Evolutionary conservation across 2,888 invertebrate genomes (phyloP), one percentile per base, ranked within the genome.

Genomic region (Aethes cnicana): DNA sequence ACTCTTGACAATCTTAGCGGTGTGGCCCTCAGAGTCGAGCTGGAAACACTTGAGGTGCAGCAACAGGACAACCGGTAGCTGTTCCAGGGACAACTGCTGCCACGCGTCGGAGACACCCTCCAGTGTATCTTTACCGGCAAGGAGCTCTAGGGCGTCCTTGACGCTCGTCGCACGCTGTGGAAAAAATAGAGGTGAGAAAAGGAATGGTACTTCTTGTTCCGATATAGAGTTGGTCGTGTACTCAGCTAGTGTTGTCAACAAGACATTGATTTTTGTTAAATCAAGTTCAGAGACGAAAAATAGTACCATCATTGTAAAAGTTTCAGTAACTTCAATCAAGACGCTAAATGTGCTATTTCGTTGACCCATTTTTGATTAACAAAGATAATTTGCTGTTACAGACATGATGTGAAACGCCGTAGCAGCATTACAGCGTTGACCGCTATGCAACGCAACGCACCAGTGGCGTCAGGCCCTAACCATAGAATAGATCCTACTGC

Each of bases 21-120:
- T 96, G 77, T 96, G 95, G 11, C 96, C 97, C 58, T 97, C 96
- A 2, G 93, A 90, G 69, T 95, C 94, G 64, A 96, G 95, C 76
- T 98, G 96, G 87, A 98, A 98, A 88, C 97, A 96, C 84, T 98
- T 98, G 53, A 98, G 91, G 80, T 98, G 98, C 61, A 98, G 88
- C 63, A 98, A 93, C 35, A 98, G 90, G 1, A 98, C 95, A 3
- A 95, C 93, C 0, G 98, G 98, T 56, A 98, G 82, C 74, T 96
- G 95, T 69, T 98, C 98, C 14, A 98, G 81, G 7, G 95, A 95
- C 48, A 96, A 92, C 79, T 97, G 96, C 72, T 97, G 96, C 93
- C 96, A 97, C 0, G 97, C 97, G 63, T 97, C 95, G 0, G 95
- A 95, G 56, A 96, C 95, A 9, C 97, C 98, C 78, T 96, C 96